Conservation (phyloP, 92 coral and sea anemone genomes). For the Actinernus sp. region DNA sequence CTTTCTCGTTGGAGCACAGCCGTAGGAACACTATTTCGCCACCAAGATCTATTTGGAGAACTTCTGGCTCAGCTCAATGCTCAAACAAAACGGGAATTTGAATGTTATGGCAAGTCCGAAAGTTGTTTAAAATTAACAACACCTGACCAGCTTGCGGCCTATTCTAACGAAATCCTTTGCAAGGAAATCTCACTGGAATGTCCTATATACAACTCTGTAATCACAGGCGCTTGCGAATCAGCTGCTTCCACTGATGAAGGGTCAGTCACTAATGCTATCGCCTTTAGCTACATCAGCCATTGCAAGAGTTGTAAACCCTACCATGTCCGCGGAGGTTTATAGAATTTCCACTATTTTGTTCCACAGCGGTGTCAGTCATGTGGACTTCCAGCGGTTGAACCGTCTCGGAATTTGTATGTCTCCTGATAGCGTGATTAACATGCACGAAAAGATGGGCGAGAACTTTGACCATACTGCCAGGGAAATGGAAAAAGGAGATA, state of each 20-base stretch:
- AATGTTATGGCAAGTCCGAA: conserved; percentile 22
- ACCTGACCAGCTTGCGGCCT: conserved; percentile 45
- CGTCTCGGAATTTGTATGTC: conserved; percentile 41
- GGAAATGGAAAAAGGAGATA: conserved; percentile 22
- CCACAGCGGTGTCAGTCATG: conserved; percentile 27
- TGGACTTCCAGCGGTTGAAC: conserved; percentile 12
- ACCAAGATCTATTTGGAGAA: conserved; percentile 27
- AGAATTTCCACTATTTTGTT: conserved; percentile 26
- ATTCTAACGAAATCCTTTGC: conserved; percentile 30
- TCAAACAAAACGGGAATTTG: conserved; percentile 12
- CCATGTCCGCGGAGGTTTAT: conserved; percentile 15
- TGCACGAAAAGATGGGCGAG: conserved; percentile 19
- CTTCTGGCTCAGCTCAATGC: conserved; percentile 3
- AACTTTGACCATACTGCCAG: conserved; percentile 10
- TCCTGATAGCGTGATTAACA: conserved; percentile 1
- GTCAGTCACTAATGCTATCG: conserved; percentile 14
- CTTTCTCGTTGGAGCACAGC: conserved; percentile 24
- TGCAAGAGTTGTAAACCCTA: not conserved
- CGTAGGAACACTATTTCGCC: conserved; percentile 22
- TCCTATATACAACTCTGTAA: conserved; percentile 24
- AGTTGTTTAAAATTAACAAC: conserved; percentile 25
- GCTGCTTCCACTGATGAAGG: not conserved
- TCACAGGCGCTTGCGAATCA: conserved; percentile 3
- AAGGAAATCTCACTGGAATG: conserved; percentile 35
- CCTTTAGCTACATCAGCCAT: conserved; percentile 17